phyloP scores from a whole-genome alignment of 2,888 invertebrate species.

The Ceriagrion tenellum region DNA sequence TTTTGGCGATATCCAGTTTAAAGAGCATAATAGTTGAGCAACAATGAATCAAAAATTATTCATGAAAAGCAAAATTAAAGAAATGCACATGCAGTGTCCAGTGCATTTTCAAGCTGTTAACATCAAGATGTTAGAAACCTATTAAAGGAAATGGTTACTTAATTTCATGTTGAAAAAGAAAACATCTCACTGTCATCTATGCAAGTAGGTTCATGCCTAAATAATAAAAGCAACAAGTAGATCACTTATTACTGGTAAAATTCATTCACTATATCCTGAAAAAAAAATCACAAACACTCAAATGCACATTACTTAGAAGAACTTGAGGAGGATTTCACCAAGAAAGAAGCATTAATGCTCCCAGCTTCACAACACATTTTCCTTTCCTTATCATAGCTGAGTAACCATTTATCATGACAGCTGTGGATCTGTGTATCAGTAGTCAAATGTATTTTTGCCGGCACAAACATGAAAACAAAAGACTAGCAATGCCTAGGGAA shows the following conservation, averaged over 20 bases:
- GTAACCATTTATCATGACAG: no score
- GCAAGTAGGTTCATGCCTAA: conserved; percentile 10
- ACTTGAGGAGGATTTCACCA: no score
- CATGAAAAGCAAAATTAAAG: conserved; percentile 12
- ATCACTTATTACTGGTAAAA: neutral
- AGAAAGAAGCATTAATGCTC: no score
- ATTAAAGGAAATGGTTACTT: neutral
- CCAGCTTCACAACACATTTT: no score
- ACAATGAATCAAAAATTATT: neutral
- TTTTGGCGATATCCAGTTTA: neutral
- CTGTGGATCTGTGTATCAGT: no score
- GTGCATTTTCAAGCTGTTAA: conserved; percentile 50
- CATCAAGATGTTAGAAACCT: conserved; percentile 44
- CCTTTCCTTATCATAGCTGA: no score
- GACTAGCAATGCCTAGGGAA: no score
- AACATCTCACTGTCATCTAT: conserved; percentile 23
- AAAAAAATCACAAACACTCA: neutral
- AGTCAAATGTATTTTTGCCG: no score
- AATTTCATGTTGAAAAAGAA: neutral
- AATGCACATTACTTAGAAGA: neutral
- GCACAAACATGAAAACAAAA: no score
- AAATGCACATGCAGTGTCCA: conserved; percentile 42
- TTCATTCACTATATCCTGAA: conserved; percentile 5
- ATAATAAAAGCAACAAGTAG: neutral
- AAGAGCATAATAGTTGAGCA: neutral